These are phyloP conservation scores for Cynodonichthys magdalenae DNA, from an alignment of 2,797 vertebrate species.

Conservation along the genomic window DNA sequence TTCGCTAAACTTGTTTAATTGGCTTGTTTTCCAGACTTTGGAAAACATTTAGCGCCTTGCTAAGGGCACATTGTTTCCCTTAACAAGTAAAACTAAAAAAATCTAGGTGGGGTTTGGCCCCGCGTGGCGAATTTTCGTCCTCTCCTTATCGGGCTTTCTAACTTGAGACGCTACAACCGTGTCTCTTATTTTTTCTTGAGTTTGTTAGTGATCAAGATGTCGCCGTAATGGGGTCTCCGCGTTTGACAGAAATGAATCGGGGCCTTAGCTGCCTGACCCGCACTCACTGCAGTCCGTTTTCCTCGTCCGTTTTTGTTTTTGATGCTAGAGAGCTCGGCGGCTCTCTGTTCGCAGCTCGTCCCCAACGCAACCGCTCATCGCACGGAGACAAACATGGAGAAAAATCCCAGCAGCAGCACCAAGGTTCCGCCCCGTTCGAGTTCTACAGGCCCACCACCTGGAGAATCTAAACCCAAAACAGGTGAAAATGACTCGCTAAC, in stretches of 20 bases:
- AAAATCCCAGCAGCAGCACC: slow-evolving; percentile 84
- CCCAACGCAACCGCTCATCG: slow-evolving; percentile 73
- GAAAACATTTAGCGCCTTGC: slow-evolving; percentile 67
- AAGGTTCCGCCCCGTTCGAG: slow-evolving; percentile 90
- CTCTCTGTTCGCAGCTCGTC: slow-evolving; percentile 85
- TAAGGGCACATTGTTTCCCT: slow-evolving; percentile 61
- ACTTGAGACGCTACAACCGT: slow-evolving; percentile 81
- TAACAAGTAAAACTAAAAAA: slow-evolving; percentile 35
- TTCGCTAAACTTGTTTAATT: slow-evolving; percentile 55
- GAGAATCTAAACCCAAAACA: slow-evolving; percentile 95
- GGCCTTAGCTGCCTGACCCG: slow-evolving; percentile 88
- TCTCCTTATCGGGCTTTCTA: slow-evolving; percentile 44
- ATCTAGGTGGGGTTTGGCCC: slow-evolving; percentile 77
- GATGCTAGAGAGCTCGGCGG: slow-evolving; percentile 78
- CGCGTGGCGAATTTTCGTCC: slow-evolving; percentile 72
- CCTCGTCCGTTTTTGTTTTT: slow-evolving; percentile 69
- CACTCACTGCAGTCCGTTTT: slow-evolving; percentile 79
- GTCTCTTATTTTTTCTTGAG: slow-evolving; percentile 76
- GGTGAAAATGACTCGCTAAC: slow-evolving; percentile 67
- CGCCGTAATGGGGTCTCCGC: slow-evolving; percentile 95
- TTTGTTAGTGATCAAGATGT: slow-evolving; percentile 87
- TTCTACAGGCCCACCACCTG: slow-evolving; percentile 87
- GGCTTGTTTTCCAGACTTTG: slow-evolving; percentile 68
- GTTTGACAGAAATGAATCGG: slow-evolving; percentile 92
- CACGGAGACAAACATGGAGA: slow-evolving; percentile 81